phyloP scores from a whole-genome alignment of 64 coral and sea anemone genomes.

The Hydrozoanthus tunicans region DNA sequence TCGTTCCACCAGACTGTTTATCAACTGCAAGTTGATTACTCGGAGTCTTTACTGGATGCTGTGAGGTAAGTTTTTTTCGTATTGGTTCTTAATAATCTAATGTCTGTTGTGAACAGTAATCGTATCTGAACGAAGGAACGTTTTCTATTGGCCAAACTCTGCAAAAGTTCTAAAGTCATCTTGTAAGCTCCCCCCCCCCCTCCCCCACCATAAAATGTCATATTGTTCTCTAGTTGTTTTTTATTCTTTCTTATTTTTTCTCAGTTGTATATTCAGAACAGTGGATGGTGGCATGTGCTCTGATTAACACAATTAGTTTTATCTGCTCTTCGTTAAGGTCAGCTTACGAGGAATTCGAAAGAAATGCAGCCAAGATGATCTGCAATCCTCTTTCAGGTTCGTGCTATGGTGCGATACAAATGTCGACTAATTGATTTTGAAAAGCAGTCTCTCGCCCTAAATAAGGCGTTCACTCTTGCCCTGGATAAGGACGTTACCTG shows the following conservation, averaged over 20 bases:
- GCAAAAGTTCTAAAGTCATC: too few species aligned
- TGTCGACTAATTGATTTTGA: background rate
- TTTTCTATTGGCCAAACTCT: too few species aligned
- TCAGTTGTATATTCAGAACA: too few species aligned
- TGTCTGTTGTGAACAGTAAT: too few species aligned
- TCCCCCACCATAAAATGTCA: too few species aligned
- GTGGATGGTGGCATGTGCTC: background rate
- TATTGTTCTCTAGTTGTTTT: too few species aligned
- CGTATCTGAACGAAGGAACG: too few species aligned
- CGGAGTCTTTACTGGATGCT: conserved; percentile 69
- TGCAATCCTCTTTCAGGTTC: conserved; percentile 78
- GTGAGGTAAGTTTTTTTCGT: conserved; percentile 60
- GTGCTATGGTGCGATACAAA: background rate
- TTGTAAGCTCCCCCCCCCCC: too few species aligned
- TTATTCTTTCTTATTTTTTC: too few species aligned
- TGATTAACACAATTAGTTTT: background rate
- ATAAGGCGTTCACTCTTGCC: too few species aligned
- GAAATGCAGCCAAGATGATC: conserved; percentile 60
- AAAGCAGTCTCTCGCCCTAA: background rate
- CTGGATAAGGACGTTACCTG: too few species aligned
- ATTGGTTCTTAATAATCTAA: too few species aligned
- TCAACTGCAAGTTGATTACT: conserved; percentile 77
- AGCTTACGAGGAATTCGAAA: conserved; percentile 77
- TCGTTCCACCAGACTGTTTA: conserved; percentile 83
- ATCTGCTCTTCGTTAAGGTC: conserved; percentile 46